Conservation (phyloP, 2,888 invertebrate species). For the Gymnosoma rotundatum region DNA sequence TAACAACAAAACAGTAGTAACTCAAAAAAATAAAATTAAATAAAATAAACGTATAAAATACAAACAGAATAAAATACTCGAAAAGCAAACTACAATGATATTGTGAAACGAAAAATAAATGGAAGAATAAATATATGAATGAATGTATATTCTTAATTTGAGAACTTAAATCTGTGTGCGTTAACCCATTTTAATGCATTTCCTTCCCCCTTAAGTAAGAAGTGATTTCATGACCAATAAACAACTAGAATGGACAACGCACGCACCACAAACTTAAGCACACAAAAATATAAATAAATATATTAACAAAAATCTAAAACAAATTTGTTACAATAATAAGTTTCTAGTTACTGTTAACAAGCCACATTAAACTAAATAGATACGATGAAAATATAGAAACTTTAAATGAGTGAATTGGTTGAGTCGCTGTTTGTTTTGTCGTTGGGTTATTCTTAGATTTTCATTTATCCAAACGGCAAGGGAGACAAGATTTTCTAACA, state of each 20-base stretch:
- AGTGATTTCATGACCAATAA: background rate
- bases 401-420: too few species aligned
- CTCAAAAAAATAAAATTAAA: slow-evolving; percentile 25
- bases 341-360: slow-evolving; percentile 22
- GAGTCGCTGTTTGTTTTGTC: too few species aligned
- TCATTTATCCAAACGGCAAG: too few species aligned
- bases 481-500: too few species aligned
- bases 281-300: background rate
- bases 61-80: slow-evolving; percentile 20
- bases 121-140: background rate
- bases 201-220: background rate
- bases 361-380: background rate
- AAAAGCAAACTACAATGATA: slow-evolving; percentile 52
- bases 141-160: background rate
- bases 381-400: too few species aligned
- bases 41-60: slow-evolving; percentile 33
- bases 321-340: slow-evolving; percentile 17
- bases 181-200: slow-evolving; percentile 18
- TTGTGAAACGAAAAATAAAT: slow-evolving; percentile 26
- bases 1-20: slow-evolving; percentile 18
- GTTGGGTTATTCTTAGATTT: too few species aligned
- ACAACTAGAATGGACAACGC: background rate
- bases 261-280: background rate
- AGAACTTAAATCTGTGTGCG: slow-evolving; percentile 31
- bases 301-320: background rate